Conservation (phyloP, 2,888 invertebrate species). For the Chaitophorus viminalis region DNA sequence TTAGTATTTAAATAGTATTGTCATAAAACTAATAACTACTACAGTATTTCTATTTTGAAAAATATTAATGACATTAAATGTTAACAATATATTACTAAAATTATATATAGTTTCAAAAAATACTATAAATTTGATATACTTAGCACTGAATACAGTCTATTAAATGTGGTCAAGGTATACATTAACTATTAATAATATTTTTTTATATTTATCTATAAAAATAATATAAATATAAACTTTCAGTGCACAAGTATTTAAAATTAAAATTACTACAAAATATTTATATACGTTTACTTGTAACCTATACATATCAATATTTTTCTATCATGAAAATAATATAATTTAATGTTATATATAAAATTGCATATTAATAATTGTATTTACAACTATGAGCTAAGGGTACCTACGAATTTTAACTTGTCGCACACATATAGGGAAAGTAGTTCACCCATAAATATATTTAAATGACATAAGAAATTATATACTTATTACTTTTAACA, state of each 20-base stretch:
- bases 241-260: slow-evolving; percentile 8
- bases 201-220: neutral
- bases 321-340: slow-evolving; percentile 20
- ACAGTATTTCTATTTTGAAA: neutral
- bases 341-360: slow-evolving; percentile 17
- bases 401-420: slow-evolving; percentile 50
- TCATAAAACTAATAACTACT: neutral
- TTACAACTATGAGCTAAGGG: slow-evolving; percentile 38
- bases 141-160: neutral
- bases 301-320: slow-evolving; percentile 61
- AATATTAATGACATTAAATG: neutral
- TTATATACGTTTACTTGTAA: slow-evolving; percentile 45
- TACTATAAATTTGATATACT: neutral
- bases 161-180: neutral
- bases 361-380: slow-evolving; percentile 14
- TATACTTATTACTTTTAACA: neutral
- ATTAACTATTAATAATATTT: slow-evolving; percentile 14
- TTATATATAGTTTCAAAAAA: neutral
- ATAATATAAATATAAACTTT: neutral
- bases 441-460: neutral
- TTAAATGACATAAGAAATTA: neutral
- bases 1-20: neutral
- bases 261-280: slow-evolving; percentile 25
- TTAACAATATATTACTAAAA: neutral
- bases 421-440: neutral